Evolutionary conservation across 2,113 vertebrate species (phyloP), one percentile per base, ranked within the genome.

Genomic region (Eubucco bourcierii): DNA sequence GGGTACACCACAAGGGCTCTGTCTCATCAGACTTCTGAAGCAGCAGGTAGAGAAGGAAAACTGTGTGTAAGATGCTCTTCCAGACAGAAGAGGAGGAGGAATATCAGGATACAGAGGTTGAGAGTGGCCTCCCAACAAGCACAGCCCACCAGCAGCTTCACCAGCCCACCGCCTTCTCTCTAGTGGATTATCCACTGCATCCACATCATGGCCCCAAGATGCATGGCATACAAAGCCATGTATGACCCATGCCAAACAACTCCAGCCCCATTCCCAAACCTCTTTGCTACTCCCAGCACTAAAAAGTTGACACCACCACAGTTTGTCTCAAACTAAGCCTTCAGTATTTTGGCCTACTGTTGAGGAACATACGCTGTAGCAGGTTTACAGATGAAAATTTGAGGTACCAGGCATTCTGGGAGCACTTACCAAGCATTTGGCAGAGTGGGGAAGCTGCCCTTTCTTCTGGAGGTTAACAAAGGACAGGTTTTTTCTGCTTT

Each of bases 181-280:
- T 73, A 23, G 15, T 14, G 9, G 56, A 59, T 21, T 14, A 75
- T 18, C 14, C 44, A 21, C 37, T 18, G 23, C 29, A 27, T 24
- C 28, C 7, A 39, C 1, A 3, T 25, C 0, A 0, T 31, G 41
- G 18, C 19, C 27, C 44, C 19, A 24, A 67, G 73, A 56, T 31
- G 18, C 27, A 50, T 75, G 65, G 12, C 41, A 23, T 18, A 9
- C 11, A 41, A 14, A 90, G 46, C 15, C 16, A 12, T 6, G 24
- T 27, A 15, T 28, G 28, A 59, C 6, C 16, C 11, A 63, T 61
- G 52, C 25, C 4, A 8, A 80, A 73, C 14, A 52, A 20, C 25
- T 58, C 29, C 6, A 7, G 14, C 5, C 20, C 17, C 24, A 34
- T 90, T 66, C 39, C n/a, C 58, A 86, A 83, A 78, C 15, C 3